Base-by-base conservation (phyloP, 2,113 vertebrate genomes). In the Nesoenas mayeri region DNA sequence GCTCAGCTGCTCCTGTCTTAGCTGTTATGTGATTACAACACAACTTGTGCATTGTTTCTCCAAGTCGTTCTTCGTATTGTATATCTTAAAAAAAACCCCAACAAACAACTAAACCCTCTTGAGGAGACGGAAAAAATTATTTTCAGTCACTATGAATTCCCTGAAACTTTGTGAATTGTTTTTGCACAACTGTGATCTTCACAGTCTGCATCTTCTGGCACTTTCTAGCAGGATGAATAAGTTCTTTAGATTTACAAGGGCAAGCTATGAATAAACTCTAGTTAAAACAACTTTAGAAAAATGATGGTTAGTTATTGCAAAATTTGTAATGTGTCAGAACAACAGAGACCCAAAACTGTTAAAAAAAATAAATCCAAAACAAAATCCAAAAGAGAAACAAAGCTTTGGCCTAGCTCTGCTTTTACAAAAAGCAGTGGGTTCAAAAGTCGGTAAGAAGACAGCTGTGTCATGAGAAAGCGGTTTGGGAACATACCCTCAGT, bases 41-140 rank as follows among this genome's bases (percentile, higher is more conserved):
- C 99, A 99, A 99, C 98, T 98, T 98, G 97, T 96, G 97, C 98
- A 99, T 99, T 99, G 99, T 99, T 98, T 98, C 97, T 97, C 97
- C 97, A 98, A 98, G 98, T 98, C 98, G 97, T 92, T 98, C 95
- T 98, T 98, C 97, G 94, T 97, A 98, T 97, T 98, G 96, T 97
- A 92, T 94, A 71, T 97, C 95, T 98, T 98, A 94, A 97, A 47
- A 47, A 47, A 47, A 47, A 47, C 18, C 18, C 48, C 21, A 47
- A 47, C 15, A 47, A 3, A 3, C 1, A 44, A 57, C 75, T 60
- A 81, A 87, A 34, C 42, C 13, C 36, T 97, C 97, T 96, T 97
- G 97, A 97, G 94, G 79, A 54, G 72, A 75, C 42, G 29, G 56
- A 47, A 85, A 89, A 90, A 62, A 7, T 19, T 89, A 75, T 54